Base-by-base conservation (phyloP, 1,140 invertebrate species). In the Caenorhabditis briggsae region DNA sequence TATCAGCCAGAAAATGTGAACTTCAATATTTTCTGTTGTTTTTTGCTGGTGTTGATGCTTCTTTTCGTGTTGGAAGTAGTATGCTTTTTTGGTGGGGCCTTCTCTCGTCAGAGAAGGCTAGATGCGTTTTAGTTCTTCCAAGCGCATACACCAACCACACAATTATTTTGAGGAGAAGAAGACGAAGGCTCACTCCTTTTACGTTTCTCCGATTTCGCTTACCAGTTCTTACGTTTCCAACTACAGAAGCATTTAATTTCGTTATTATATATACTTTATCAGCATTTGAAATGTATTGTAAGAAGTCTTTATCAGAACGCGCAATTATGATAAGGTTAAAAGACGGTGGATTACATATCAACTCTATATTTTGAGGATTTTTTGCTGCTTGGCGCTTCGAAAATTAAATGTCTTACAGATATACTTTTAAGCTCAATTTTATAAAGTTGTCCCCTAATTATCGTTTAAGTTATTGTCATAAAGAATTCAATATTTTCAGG, bases 141-240 rank as follows among this genome's bases (percentile, higher is more conserved):
- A 33, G 61, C 33, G 50, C 50, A 53, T 53, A 41, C 61, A 43
- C 65, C 14, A 41, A 70, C 65, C 65, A 70, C 65, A 41, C 65
- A 70, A 70, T 70, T 70, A 70, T 70, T 70, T 70, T 70, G n/a
- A 16, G 65, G 65, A 70, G 65, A 70, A 70, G 18, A 18, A 46
- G 41, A 46, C 20, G 23, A 70, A 46, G 16, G 50, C 50, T 53
- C 50, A 14, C 18, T 46, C 18, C 23, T n/a, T 70, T 46, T 70
- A 46, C 46, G 46, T 70, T 70, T 70, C 65, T 46, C 18, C 41
- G 18, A 46, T 46, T 20, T 70, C 65, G 6, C 33, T 8, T n/a
- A 8, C 33, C 61, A 33, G n/a, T 33, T 70, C 65, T 5, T 46
- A n/a, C 5, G 41, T 46, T 18, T 46, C 18, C 65, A 46, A n/a